Evolutionary conservation across 2,888 invertebrate species (phyloP), one percentile per base, ranked within the genome.

Genomic region (Ennomos erosarius): DNA sequence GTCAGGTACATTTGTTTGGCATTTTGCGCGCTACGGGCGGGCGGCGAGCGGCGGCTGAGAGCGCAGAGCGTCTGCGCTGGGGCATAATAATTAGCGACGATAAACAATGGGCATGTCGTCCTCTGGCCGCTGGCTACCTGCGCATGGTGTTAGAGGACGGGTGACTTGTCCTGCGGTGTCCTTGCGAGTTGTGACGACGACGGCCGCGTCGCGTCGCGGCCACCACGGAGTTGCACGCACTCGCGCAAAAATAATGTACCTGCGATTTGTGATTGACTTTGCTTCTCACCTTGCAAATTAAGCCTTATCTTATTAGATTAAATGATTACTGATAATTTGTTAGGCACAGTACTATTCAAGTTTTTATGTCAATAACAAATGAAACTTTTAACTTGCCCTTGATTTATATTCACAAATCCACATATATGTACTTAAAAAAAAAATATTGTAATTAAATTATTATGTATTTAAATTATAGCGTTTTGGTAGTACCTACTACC

Each of bases 31-130:
- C 70, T 70, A 71, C 64, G 75, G 71, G 70, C 69, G 72, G 68
- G 71, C 26, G 74, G 75, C 73, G 71, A 76, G 76, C 75, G 76
- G 74, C 76, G 78, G 78, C 77, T 84, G 81, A 55, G 50, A 55
- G 47, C 40, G 36, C 78, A 79, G 80, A 82, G 81, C 85, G 85
- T 87, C 83, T 85, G 84, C 86, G 84, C 84, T 85, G 84, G 76
- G 82, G 88, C 87, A 90, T 91, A 88, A 88, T 90, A 90, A 92
- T 91, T 89, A 91, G 89, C 84, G 78, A 83, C 85, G 85, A 88
- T 90, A 90, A 91, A 92, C 91, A 91, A 92, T 92, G 87, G 90
- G 83, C 85, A 86, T 87, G 88, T 87, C 84, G 86, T 88, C 87
- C 85, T 85, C 81, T 85, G 85, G 82, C 75, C 79, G 86, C 89